Evolutionary conservation across 2,888 invertebrate genomes (phyloP).

Genomic region (Lysandra bellargus): DNA sequence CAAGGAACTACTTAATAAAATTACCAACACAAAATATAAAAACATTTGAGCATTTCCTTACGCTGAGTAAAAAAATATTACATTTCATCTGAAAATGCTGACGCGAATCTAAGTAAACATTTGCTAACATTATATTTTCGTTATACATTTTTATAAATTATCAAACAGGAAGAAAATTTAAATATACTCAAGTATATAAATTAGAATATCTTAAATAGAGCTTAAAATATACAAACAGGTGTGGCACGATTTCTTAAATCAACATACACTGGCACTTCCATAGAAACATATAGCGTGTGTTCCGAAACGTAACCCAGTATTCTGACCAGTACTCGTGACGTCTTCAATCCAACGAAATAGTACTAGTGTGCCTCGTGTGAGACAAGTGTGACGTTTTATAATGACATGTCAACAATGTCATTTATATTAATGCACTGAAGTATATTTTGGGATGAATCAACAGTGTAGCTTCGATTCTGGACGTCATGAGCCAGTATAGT

Average conservation of each 20-base stretch:
- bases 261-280: conserved; percentile 41
- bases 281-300: conserved; percentile 45
- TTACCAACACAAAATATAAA: conserved; percentile 73
- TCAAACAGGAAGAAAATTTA: conserved; percentile 5
- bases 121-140: neutral
- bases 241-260: conserved; percentile 13
- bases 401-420: neutral
- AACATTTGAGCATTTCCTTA: conserved; percentile 76
- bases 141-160: conserved; percentile 6
- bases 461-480: neutral
- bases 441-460: neutral
- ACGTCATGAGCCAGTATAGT: neutral
- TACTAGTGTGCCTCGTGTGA: neutral
- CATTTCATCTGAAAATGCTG: conserved; percentile 52
- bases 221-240: conserved; percentile 7
- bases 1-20: conserved; percentile 72
- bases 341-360: neutral
- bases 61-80: conserved; percentile 75
- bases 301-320: neutral
- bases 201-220: neutral
- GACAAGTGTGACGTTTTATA: neutral
- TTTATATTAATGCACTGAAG: neutral
- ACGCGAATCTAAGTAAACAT: neutral
- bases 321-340: neutral
- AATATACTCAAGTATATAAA: conserved; percentile 12